Base-by-base conservation (phyloP, 2,113 vertebrate genomes). In the Menura novaehollandiae region DNA sequence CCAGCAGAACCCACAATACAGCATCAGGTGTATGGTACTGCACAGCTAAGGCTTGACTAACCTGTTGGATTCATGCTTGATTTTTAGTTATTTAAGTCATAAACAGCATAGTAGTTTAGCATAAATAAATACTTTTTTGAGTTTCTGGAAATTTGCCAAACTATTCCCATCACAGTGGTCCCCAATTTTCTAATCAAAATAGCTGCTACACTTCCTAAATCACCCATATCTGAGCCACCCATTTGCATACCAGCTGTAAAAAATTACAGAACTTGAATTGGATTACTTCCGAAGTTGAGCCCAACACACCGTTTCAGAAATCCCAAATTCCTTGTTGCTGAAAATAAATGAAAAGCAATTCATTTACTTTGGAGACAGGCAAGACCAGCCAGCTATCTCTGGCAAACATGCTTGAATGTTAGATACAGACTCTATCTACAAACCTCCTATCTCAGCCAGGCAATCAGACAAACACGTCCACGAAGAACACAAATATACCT, bases 401-500 rank as follows among this genome's bases (percentile, higher is more conserved):
- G 77, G 80, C 91, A 95, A 95, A 83, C 71, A 49, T 1, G 39
- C 62, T 1, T 75, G 37, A 56, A 83, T 44, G 63, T 2, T 77
- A 67, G 46, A 33, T 51, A 63, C 60, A 59, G 80, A 51, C 86
- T 49, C 59, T 66, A 64, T 76, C 95, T 91, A 87, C 91, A 95
- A 89, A 82, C 60, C 49, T 47, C 2, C 68, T 93, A 92, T 91
- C 91, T 92, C 84, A 63, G 11, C 67, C 74, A 89, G 74, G 91
- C 81, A 73, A 96, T 95, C 95, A 92, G 67, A 94, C 58, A 91
- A 94, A 88, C 66, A 85, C 13, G 2, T 85, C 81, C 74, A 59
- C 84, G 49, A 68, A 52, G 83, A 92, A 89, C 87, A 96, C 94
- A 96, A 83, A 92, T 92, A 89, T 95, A 95, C 96, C 93, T 95